These are phyloP conservation scores for Salvelinus fontinalis DNA, from an alignment of 2,113 vertebrate genomes.

Conservation along the genomic window DNA sequence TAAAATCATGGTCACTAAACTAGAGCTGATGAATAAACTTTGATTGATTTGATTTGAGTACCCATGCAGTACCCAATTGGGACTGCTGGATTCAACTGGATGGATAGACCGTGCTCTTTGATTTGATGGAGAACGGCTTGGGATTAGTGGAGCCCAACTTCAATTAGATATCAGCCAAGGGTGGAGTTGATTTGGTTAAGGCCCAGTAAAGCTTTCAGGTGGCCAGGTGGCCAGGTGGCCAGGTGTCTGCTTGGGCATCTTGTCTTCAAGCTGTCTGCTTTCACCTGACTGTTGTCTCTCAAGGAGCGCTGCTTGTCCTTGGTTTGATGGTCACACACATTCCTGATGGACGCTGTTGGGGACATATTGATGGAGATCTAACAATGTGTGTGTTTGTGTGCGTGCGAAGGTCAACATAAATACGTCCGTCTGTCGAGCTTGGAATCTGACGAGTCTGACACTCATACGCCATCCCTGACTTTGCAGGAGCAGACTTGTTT, in stretches of 20 bases:
- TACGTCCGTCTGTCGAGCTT: neutral
- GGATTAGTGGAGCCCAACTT: neutral
- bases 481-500: no score
- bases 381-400: neutral
- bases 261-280: neutral
- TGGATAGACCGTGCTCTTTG: neutral
- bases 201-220: neutral
- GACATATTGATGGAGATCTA: neutral
- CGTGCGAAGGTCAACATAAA: neutral
- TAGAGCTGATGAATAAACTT: no score
- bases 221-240: neutral
- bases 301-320: neutral
- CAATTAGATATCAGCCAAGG: neutral
- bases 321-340: constrained; percentile 1
- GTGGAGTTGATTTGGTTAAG: neutral
- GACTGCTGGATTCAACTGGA: neutral
- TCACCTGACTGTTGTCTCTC: neutral
- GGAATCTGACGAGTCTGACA: neutral
- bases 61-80: neutral
- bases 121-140: neutral
- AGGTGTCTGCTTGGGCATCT: neutral
- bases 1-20: no score
- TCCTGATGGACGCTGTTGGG: neutral
- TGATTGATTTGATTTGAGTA: no score
- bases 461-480: neutral